These are phyloP conservation scores for Haliclona indistincta DNA, from an alignment of 37 sponge, comb jelly and placozoan species.

Conservation along the genomic window DNA sequence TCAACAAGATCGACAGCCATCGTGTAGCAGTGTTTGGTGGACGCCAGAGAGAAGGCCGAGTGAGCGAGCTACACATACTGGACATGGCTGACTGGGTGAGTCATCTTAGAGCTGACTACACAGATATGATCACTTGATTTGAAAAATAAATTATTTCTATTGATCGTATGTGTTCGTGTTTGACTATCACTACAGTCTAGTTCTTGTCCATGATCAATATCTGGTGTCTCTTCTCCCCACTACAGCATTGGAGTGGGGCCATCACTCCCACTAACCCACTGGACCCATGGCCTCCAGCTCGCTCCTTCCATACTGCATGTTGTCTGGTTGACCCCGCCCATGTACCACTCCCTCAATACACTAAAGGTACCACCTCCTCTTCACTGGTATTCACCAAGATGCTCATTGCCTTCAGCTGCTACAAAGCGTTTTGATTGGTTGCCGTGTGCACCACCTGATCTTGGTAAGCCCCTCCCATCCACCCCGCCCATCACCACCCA, in stretches of 20 bases:
- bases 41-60: slow-evolving; percentile 44
- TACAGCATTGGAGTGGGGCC: slow-evolving; percentile 56
- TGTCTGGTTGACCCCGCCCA: slow-evolving; percentile 30
- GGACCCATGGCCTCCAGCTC: slow-evolving; percentile 43
- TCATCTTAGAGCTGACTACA: background rate
- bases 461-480: background rate
- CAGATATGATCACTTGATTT: background rate
- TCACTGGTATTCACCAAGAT: background rate
- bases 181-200: background rate
- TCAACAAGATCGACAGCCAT: slow-evolving; percentile 46
- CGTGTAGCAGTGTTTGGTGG: slow-evolving; percentile 73
- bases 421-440: slow-evolving; percentile 27
- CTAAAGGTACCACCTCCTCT: background rate
- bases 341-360: background rate
- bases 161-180: background rate
- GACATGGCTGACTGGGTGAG: slow-evolving; percentile 59
- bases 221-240: background rate
- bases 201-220: background rate
- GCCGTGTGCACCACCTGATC: slow-evolving; percentile 52
- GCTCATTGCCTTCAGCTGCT: background rate
- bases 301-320: slow-evolving; percentile 59
- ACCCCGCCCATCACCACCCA: background rate
- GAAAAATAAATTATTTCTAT: background rate
- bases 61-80: slow-evolving; percentile 57
- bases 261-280: background rate